Percentiles rank a stretch among this genome's conserved stretches.
These are phyloP conservation scores for Melanerpes formicivorus DNA, from an alignment of 2,113 vertebrate species.

Conservation along the genomic window DNA sequence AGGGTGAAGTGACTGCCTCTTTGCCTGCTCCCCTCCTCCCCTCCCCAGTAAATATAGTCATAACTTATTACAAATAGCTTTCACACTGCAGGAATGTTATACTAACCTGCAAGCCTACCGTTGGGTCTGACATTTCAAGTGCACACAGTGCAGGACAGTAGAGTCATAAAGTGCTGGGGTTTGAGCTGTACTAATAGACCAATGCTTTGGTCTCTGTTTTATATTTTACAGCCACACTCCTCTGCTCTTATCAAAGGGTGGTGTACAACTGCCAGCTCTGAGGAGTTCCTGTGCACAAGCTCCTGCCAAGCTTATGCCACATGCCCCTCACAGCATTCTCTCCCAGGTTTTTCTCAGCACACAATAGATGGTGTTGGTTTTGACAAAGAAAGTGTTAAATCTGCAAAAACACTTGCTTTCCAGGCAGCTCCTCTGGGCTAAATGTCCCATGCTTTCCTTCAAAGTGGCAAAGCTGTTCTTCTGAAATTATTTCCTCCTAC, in stretches of 20 bases:
- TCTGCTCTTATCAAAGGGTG: constrained; percentile 5
- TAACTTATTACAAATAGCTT: constrained; percentile 45
- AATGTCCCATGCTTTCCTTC: not conserved
- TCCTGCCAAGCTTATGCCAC: not conserved
- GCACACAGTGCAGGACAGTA: constrained; percentile 4
- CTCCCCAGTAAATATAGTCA: constrained; percentile 32
- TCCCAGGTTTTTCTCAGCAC: not conserved
- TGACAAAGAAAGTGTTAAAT: not conserved
- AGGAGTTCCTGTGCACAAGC: not conserved
- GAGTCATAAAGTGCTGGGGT: not conserved
- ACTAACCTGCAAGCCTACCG: constrained; percentile 32
- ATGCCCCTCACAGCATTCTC: not conserved
- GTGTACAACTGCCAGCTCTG: not conserved
- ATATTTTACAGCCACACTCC: not conserved
- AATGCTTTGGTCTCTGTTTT: constrained; percentile 27
- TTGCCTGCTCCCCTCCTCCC: not conserved
- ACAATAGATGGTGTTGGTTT: not conserved
- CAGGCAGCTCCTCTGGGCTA: not conserved
- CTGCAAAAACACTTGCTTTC: constrained; percentile 1
- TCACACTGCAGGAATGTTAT: constrained; percentile 8
- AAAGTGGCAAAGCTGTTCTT: not conserved
- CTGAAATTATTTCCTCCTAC: not conserved
- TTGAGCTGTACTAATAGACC: not conserved
- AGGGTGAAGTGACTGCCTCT: constrained; percentile 26
- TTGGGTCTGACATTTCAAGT: not conserved